Evolutionary conservation across 2,888 invertebrate species (phyloP), one percentile per base, ranked within the genome.

Genomic region (Sinopyrophorus schimmeli): DNA sequence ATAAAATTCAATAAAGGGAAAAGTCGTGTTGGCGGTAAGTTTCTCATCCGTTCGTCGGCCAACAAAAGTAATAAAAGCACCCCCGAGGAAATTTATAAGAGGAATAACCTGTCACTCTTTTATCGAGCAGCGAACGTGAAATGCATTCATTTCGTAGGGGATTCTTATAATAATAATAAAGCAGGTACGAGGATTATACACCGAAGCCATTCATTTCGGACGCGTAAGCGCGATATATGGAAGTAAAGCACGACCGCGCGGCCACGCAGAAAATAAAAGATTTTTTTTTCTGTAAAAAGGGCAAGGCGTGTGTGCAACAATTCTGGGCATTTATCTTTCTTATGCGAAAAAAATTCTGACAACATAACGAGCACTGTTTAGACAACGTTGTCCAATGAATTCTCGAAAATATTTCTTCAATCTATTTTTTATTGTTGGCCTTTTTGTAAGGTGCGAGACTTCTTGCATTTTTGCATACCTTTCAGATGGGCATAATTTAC

Each of bases 291-390:
- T n/a, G 20, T 6, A 47, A 34, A 14, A 28, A 39, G 28, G 39
- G 39, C 39, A 21, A 28, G 38, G 24, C 24, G 17, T 38, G 23
- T 21, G 10, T 55, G 50, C 58, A 46, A 56, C 54, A 57, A 56
- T 58, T 56, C 48, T 35, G 49, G 35, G 47, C 55, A 55, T 58
- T 56, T 57, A 58, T 58, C 58, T 58, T 58, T 39, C 56, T 55
- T 55, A 57, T 52, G 52, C 55, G 41, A 48, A 39, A 35, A 51
- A 53, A 37, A 52, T 54, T 52, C 53, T 55, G 48, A 43, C 48
- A 48, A 32, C 38, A 38, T 48, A 48, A 48, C 48, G 42, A 48
- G 42, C 42, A 42, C 42, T 48, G 48, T 42, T 48, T 42, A 30
- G 42, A 48, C 48, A 42, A 23, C 37, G 31, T 35, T 48, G 35